A percentile compares a stretch with the other conserved stretches of the same genome.
phyloP scores from a whole-genome alignment of 2,113 vertebrate genomes.

The Coryphaenoides rupestris region DNA sequence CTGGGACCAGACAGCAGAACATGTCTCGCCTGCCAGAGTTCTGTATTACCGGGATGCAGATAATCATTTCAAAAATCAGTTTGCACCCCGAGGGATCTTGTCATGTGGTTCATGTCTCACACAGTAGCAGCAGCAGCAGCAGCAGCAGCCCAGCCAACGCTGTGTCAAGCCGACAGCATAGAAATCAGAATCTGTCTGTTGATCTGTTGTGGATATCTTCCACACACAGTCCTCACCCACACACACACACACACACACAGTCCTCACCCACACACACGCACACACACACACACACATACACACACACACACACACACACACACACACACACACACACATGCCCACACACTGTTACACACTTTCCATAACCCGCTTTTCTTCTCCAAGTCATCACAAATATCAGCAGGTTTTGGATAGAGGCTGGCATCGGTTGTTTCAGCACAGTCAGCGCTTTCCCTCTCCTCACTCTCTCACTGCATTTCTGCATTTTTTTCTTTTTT shows the following conservation, averaged over 20 bases:
- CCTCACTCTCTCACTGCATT: background rate
- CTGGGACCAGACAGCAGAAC: constrained; percentile 1
- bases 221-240: too few species aligned
- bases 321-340: constrained; percentile 12
- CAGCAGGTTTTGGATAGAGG: background rate
- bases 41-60: constrained; percentile 9
- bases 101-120: background rate
- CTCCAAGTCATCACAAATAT: too few species aligned
- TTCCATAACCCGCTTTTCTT: background rate
- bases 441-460: background rate
- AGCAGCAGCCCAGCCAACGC: too few species aligned
- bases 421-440: background rate
- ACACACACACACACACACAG: constrained; percentile 1
- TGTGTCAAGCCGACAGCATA: constrained; percentile 30
- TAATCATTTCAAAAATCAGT: constrained; percentile 17
- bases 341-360: constrained; percentile 9
- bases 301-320: constrained; percentile 2
- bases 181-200: constrained; percentile 3
- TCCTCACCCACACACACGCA: constrained; percentile 14
- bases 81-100: constrained; percentile 14
- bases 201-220: constrained; percentile 43
- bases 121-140: too few species aligned
- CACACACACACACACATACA: constrained; percentile 24
- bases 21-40: constrained; percentile 8
- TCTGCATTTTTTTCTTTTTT: constrained; percentile 1